phyloP scores from a whole-genome alignment of 2,797 vertebrate genomes.

The Catostomus latipinnis region DNA sequence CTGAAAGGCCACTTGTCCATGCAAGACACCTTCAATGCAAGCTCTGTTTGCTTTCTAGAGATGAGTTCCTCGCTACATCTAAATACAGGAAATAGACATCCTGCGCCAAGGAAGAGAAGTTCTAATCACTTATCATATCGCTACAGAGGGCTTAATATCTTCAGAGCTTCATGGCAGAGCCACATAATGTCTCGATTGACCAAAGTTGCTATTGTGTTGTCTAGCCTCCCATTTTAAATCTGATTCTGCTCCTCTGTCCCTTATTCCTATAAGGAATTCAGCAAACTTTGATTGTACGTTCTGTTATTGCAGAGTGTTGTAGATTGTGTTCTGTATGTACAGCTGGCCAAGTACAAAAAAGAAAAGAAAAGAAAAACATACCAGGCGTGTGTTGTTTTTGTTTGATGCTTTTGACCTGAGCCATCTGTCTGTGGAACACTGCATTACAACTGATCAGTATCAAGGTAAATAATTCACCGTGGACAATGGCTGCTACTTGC shows the following conservation, averaged over 20 bases:
- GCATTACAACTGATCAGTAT: conserved; percentile 61
- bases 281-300: conserved; percentile 47
- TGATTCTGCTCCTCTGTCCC: conserved; percentile 15
- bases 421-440: conserved; percentile 74
- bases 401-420: conserved; percentile 69
- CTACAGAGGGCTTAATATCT: conserved; percentile 62
- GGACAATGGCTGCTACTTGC: conserved; percentile 58
- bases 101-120: conserved; percentile 72
- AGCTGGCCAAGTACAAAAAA: conserved; percentile 47
- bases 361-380: conserved; percentile 25
- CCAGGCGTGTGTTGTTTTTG: conserved; percentile 58
- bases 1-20: conserved; percentile 71
- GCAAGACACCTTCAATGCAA: conserved; percentile 72
- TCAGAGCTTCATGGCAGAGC: conserved; percentile 55
- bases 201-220: neutral
- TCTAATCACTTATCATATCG: conserved; percentile 77
- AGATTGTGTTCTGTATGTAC: conserved; percentile 58
- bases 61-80: conserved; percentile 73
- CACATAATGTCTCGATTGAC: conserved; percentile 6
- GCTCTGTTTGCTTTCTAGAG: conserved; percentile 75
- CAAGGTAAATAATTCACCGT: conserved; percentile 63
- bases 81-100: conserved; percentile 77
- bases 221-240: conserved; percentile 23
- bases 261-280: conserved; percentile 39
- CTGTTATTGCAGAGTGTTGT: conserved; percentile 40